These are phyloP conservation scores for Ceratosolen fusciceps DNA, from an alignment of 1,140 invertebrate species.

Conservation along the genomic window DNA sequence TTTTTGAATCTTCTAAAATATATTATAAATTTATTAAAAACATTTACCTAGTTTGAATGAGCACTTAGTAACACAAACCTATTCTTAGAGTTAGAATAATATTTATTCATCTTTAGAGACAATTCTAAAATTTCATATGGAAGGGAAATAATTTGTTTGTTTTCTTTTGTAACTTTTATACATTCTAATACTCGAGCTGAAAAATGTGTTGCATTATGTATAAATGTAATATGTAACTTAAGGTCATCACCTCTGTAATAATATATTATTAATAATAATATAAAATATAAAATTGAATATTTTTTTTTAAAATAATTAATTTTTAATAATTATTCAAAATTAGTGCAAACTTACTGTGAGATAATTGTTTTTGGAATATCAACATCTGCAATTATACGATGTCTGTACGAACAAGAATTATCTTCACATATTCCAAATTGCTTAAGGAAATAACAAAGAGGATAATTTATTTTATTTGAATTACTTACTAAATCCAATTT, in stretches of 20 bases:
- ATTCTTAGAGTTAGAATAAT: conserved; percentile 55
- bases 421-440: conserved; percentile 63
- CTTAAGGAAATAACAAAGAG: conserved; percentile 64
- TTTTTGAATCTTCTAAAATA: conserved; percentile 51
- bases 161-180: conserved; percentile 47
- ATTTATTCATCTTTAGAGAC: conserved; percentile 53
- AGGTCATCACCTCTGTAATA: conserved; percentile 60
- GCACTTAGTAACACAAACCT: conserved; percentile 48
- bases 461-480: conserved; percentile 56
- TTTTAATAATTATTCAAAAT: conserved; percentile 2
- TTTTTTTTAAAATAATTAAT: conserved; percentile 33
- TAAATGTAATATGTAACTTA: conserved; percentile 56
- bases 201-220: conserved; percentile 63
- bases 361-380: conserved; percentile 60
- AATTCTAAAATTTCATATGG: conserved; percentile 51
- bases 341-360: conserved; percentile 52
- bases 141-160: neutral
- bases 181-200: conserved; percentile 61
- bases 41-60: neutral
- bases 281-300: conserved; percentile 3
- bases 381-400: conserved; percentile 58
- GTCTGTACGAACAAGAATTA: conserved; percentile 59
- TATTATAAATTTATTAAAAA: conserved; percentile 4
- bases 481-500: conserved; percentile 57
- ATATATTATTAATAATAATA: neutral